These are phyloP conservation scores for Drosophila buzzatii DNA, from an alignment of 2,888 invertebrate species.

Conservation along the genomic window DNA sequence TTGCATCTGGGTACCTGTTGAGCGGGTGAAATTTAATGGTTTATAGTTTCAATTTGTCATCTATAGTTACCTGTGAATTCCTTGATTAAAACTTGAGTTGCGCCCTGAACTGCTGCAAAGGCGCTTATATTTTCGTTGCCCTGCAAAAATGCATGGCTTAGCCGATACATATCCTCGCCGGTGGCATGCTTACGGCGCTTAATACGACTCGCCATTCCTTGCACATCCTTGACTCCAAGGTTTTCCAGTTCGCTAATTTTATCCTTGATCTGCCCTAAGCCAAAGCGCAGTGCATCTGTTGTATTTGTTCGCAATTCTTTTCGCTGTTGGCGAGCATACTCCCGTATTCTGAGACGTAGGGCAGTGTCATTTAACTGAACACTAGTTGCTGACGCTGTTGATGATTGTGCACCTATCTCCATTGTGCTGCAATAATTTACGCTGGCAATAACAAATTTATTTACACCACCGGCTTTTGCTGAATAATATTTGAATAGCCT, in stretches of 20 bases:
- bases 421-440: conserved; percentile 12
- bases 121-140: conserved; percentile 77
- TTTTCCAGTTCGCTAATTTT: conserved; percentile 76
- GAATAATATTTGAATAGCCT: background rate
- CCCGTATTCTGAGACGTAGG: conserved; percentile 75
- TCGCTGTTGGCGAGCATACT: conserved; percentile 69
- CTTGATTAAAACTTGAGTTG: conserved; percentile 82
- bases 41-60: background rate
- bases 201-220: conserved; percentile 79
- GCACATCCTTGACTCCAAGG: conserved; percentile 79
- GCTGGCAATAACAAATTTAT: background rate
- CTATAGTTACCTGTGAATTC: conserved; percentile 79
- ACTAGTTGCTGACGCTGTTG: background rate
- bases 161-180: conserved; percentile 80
- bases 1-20: conserved; percentile 73
- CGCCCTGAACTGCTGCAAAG: conserved; percentile 82
- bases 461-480: conserved; percentile 24
- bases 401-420: conserved; percentile 1
- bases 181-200: conserved; percentile 83
- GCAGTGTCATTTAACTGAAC: conserved; percentile 5
- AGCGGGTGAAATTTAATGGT: background rate
- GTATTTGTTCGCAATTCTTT: conserved; percentile 67
- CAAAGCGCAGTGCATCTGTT: conserved; percentile 80
- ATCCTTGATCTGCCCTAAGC: conserved; percentile 80
- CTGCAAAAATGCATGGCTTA: conserved; percentile 83